Conservation (phyloP, 2,113 vertebrate genomes). For the Meleagris gallopavo region DNA sequence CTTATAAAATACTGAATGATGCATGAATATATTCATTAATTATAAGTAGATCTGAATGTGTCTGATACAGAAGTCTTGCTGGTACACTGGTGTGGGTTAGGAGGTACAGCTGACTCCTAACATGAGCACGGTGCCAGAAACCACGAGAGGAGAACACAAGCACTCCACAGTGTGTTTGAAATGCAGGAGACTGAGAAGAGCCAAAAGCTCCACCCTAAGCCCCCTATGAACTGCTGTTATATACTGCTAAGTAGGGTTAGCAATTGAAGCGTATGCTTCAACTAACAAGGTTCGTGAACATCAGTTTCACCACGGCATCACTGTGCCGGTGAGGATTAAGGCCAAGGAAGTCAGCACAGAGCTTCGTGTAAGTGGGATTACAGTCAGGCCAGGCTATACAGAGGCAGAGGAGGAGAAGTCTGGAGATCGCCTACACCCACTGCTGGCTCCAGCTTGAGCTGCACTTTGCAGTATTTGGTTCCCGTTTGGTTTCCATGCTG, state of each 20-base stretch:
- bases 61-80: neutral
- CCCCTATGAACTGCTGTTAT: neutral
- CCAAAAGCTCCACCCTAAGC: neutral
- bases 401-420: neutral
- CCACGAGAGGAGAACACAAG: neutral
- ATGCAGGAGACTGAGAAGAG: neutral
- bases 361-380: neutral
- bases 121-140: neutral
- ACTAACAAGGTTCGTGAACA: neutral
- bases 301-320: accelerated
- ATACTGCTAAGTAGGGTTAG: neutral
- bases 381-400: too few species aligned
- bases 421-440: neutral
- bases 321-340: neutral
- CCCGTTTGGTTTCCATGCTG: neutral
- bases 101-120: neutral
- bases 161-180: neutral
- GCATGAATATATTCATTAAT: neutral
- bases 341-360: neutral
- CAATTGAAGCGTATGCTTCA: neutral
- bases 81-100: neutral
- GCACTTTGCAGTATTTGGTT: neutral
- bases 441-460: neutral
- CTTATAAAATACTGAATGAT: neutral
- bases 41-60: neutral